Evolutionary conservation across 92 coral and sea anemone species (phyloP), one percentile per base, ranked within the genome.

Genomic region (Epizoanthus stellaris): DNA sequence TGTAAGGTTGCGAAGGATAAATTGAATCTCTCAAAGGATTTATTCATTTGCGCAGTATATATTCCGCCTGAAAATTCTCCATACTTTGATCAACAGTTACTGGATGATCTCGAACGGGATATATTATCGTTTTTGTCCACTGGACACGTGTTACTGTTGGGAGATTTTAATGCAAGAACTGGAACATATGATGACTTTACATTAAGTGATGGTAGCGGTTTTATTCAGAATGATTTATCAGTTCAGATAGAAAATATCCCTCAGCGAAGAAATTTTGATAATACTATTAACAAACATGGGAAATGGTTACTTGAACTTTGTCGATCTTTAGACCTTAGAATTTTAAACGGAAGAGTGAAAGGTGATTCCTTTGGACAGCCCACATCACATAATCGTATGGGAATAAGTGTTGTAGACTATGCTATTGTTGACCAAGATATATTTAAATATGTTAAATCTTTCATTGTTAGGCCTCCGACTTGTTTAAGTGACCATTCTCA

Each of bases 101-200:
- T 67, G 12, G 73, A 67, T 30, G 73, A 67, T 67, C 49, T 67
- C 17, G 49, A 67, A 20, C 68, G 36, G 68, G 68, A 63, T 63
- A 19, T 63, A 63, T 63, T 63, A 63, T n/a, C 68, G 68, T 63
- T 63, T 63, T 63, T 63, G 68, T 63, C 68, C 34, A n/a, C 68
- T n/a, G 68, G 68, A 63, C 68, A 63, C 68, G 30, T 63, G 38
- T 20, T 63, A 63, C 68, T 63, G 4, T 63, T 63, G 34, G 68
- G 68, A n/a, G 68, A 63, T 63, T 63, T 63, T 63, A 63, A 63
- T 63, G 68, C 68, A 20, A 63, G 68, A 63, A 63, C 68, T 62
- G 67, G 67, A 62, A 62, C 67, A n/a, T 62, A 62, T 62, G 67
- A 62, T 62, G 67, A 62, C 67, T 62, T 62, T 62, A 62, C 67